Evolutionary conservation across 1,140 invertebrate species (phyloP).

Genomic region (Heliconius congener): DNA sequence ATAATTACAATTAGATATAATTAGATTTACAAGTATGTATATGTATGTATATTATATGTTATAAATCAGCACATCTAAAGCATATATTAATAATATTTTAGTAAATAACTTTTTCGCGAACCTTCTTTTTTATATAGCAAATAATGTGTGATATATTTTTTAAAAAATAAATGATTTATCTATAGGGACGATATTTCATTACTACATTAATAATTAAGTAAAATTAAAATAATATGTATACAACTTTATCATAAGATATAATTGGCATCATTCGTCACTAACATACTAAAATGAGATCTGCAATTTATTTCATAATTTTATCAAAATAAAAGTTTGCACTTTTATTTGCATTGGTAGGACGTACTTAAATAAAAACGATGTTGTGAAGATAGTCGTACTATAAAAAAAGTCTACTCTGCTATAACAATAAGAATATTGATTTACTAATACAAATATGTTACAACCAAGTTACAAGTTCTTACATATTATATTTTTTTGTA

Average conservation of each 20-base stretch:
- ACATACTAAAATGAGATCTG: background rate
- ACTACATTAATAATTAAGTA: background rate
- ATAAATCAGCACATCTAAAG: slow-evolving; percentile 1
- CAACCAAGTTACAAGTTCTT: background rate
- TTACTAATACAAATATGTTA: background rate
- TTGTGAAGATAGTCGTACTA: too few species aligned
- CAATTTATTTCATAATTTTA: background rate
- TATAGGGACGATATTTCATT: background rate
- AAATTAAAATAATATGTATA: background rate
- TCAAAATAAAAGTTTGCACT: background rate
- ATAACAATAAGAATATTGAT: background rate
- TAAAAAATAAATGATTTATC: background rate
- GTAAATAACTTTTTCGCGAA: background rate
- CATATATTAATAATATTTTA: slow-evolving; percentile 1
- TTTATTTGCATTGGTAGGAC: background rate
- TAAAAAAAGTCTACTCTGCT: background rate
- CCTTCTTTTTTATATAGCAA: background rate
- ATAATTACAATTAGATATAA: background rate
- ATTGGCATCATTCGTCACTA: slow-evolving; percentile 7
- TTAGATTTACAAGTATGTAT: background rate
- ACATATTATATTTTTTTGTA: background rate
- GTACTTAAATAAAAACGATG: too few species aligned
- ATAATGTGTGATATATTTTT: background rate
- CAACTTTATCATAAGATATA: slow-evolving; percentile 5
- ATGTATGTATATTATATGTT: background rate